Base-by-base conservation (phyloP, 2,797 vertebrate species). In the Rhincodon typus region DNA sequence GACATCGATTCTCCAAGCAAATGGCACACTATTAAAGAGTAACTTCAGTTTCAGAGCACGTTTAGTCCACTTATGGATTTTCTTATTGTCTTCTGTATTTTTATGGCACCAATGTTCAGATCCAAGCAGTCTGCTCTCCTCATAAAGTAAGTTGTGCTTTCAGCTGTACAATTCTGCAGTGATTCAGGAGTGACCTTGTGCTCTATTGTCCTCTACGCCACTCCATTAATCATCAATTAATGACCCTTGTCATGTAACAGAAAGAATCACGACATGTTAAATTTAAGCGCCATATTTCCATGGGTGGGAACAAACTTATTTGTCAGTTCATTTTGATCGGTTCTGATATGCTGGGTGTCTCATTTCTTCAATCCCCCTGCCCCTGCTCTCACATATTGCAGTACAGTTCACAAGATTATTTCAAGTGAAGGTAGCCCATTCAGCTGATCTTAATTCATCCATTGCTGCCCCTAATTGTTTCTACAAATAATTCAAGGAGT, bases 71-170 rank as follows among this genome's bases (percentile, higher is more conserved):
- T 53, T 62, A 34, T 62, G 30, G 87, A 90, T 90, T 90, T 62
- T 62, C 87, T 94, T 70, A 66, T 38, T 69, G 38, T 46, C n/a
- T 21, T 46, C n/a, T 42, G 12, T 70, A 19, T 62, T 15, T 69
- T 94, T 94, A 94, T 46, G 67, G 38, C 91, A 42, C 38, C 66
- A 70, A 27, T 70, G 42, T 42, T 94, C n/a, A 25, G 62, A 38
- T 50, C 34, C 23, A 66, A 53, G 34, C 25, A 13, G 50, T 7
- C 10, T n/a, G 91, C 66, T 94, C 21, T 69, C 21, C 66, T 12
- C 91, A 90, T 90, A 90, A 90, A 90, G 66, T 67, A 69, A 27
- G 62, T 94, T 67, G n/a, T 25, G n/a, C 91, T 69, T 42, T 70
- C n/a, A 25, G 21, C 91, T 70, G 62, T 7, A 70, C 62, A 10